Conservation (phyloP, 1,140 invertebrate genomes). For the Drosophila virilis region DNA sequence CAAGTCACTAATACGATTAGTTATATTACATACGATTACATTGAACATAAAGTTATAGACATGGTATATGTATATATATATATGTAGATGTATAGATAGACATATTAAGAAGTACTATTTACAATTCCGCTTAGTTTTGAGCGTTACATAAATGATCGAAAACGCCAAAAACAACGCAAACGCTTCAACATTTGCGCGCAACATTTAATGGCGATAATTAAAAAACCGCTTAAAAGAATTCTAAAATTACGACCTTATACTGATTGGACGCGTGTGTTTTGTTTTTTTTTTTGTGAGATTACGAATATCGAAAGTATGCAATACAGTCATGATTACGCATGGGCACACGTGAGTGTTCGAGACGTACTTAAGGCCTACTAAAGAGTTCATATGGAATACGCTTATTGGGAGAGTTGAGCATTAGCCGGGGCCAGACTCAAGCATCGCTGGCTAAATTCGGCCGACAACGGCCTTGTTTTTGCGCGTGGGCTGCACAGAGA, state of each 20-base stretch:
- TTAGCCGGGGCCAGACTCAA: slow-evolving; percentile 16
- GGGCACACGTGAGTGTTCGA: slow-evolving; percentile 34
- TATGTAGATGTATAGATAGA: slow-evolving; percentile 5
- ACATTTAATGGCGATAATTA: slow-evolving; percentile 28
- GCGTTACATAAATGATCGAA: slow-evolving; percentile 34
- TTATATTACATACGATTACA: slow-evolving; percentile 49
- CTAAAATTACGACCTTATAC: slow-evolving; percentile 53
- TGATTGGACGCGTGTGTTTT: slow-evolving; percentile 58
- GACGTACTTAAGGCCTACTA: slow-evolving; percentile 32
- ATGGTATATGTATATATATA: slow-evolving; percentile 28
- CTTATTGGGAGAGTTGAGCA: slow-evolving; percentile 23
- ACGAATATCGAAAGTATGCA: slow-evolving; percentile 46
- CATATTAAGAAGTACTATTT: slow-evolving; percentile 58
- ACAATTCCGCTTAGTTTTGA: slow-evolving; percentile 57
- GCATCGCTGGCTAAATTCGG: slow-evolving; percentile 52
- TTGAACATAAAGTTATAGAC: slow-evolving; percentile 52
- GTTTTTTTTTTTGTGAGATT: slow-evolving; percentile 50
- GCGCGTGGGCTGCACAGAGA: slow-evolving; percentile 92
- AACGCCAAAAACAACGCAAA: slow-evolving; percentile 37
- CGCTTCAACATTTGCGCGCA: slow-evolving; percentile 67
- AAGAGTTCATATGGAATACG: slow-evolving; percentile 64
- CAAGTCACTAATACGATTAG: slow-evolving; percentile 66
- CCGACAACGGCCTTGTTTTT: slow-evolving; percentile 87
- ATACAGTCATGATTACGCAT: slow-evolving; percentile 18
- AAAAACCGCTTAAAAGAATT: slow-evolving; percentile 48